Evolutionary conservation across 1,140 invertebrate species (phyloP), one percentile per base, ranked within the genome.

Genomic region (Euwallacea fornicatus): DNA sequence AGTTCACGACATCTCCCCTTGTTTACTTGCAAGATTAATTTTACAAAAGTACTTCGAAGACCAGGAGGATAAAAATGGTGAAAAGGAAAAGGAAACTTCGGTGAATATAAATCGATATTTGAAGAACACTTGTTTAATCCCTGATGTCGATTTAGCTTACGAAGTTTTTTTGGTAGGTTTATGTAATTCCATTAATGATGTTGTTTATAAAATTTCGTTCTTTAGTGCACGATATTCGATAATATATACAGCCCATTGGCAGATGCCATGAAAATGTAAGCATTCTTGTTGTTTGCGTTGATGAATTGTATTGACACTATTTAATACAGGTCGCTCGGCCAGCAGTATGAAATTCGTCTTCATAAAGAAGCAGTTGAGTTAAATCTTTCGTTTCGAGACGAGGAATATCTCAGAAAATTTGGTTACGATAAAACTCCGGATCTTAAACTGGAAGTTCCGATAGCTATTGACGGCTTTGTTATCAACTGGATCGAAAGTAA

Each of bases 401-500:
- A 98, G 82, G 88, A 91, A 67, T 86, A 93, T 69, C 83, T 98
- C 47, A 83, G 94, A 72, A 83, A 85, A 53, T 86, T 88, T 80
- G 95, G 96, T 2, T 97, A 93, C 83, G 95, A 98, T 80, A 98
- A 98, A 84, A 98, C 96, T 9, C 96, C 96, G 7, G 96, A 98
- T 82, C 87, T 96, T 33, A 96, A 96, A 83, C 83, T 98, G 56
- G 92, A 95, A 79, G 85, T 97, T 41, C 96, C 96, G 2, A 91
- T 97, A 69, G 91, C 92, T 43, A 87, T 95, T 41, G 90, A 94
- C 83, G 93, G 92, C 7, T 88, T 90, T 78, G 87, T 97, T 16
- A 87, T 98, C 0, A 96, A 97, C 82, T 98, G 96, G 96, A 95
- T 98, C 72, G 96, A 98, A 83, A 97, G 95, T 73, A 98, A 98